Evolutionary conservation across 1,140 invertebrate genomes (phyloP), one percentile per base, ranked within the genome.

Genomic region (Heliothis virescens): DNA sequence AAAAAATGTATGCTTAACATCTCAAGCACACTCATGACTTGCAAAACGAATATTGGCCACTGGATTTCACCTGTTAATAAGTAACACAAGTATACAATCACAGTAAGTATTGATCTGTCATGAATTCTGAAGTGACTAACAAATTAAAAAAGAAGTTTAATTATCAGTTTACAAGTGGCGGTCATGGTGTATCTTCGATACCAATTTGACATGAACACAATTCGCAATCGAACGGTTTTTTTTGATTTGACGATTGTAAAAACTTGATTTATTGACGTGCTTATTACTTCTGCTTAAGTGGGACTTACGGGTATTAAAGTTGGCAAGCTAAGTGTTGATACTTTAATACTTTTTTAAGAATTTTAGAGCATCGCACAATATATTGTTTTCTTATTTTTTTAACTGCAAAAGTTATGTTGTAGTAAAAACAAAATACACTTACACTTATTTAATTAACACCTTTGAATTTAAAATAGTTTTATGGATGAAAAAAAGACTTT

Each of bases 251-350:
- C 41, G 41, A 11, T 29, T 75, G 50, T 55, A 88, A 83, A 85
- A 85, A 67, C 74, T 84, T 90, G 89, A 89, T 91, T 89, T 89
- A 91, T 90, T 83, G 84, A 85, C 81, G 81, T 77, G 79, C 79
- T 88, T 87, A 83, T 87, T 86, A 86, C 85, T 79, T 83, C 86
- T 82, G 86, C 84, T 87, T 87, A 79, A 79, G 65, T 48, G 48
- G 60, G 79, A 87, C 83, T 84, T 67, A 87, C 78, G 10, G 84
- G 16, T 50, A 7, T 52, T 41, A 50, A 72, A 26, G 67, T 71
- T 67, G 18, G 11, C 10, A 47, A 82, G 65, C 81, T 76, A 55
- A 78, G 29, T 52, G 52, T 53, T 53, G 0, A 41, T 7, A 41
- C 9, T 41, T 7, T 9, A 41, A 9, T 5, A 9, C 9, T 41